A percentile compares a stretch with the other conserved stretches of the same genome.
phyloP scores from a whole-genome alignment of 2,888 invertebrate species.

The Rhagium mordax region DNA sequence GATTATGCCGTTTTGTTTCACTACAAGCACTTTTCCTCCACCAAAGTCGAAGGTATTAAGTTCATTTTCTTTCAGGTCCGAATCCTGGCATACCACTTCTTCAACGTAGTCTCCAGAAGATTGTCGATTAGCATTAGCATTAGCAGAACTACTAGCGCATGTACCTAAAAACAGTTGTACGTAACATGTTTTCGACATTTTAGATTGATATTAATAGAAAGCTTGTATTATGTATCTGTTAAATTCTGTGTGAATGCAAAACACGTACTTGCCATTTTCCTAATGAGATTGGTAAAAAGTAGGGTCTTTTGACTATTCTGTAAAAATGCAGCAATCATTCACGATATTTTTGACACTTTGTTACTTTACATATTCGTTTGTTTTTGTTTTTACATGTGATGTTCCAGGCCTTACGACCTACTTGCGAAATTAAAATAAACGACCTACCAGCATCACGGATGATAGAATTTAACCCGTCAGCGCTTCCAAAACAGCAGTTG shows the following conservation, averaged over 20 bases:
- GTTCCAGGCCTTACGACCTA: too few relatives aligned
- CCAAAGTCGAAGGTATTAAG: slow-evolving; percentile 86
- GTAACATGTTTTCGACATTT: too few relatives aligned
- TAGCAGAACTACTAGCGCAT: too few relatives aligned
- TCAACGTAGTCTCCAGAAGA: slow-evolving; percentile 76
- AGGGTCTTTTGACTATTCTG: not conserved
- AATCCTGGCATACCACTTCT: slow-evolving; percentile 80
- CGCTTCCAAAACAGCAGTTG: too few relatives aligned
- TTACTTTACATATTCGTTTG: too few relatives aligned
- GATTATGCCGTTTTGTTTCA: slow-evolving; percentile 88
- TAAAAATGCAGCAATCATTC: too few relatives aligned
- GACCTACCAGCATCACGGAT: too few relatives aligned
- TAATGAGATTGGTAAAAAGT: not conserved
- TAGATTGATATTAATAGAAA: slow-evolving; percentile 18
- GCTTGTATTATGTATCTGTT: not conserved
- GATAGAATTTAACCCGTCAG: too few relatives aligned
- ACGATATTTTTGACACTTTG: too few relatives aligned
- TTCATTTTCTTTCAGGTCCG: slow-evolving; percentile 84
- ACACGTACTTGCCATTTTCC: slow-evolving; percentile 21
- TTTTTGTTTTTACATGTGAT: too few relatives aligned
- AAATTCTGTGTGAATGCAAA: slow-evolving; percentile 19
- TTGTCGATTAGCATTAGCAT: not conserved
- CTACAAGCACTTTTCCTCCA: slow-evolving; percentile 83
- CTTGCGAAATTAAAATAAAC: too few relatives aligned
- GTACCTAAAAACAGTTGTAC: too few relatives aligned